Evolutionary conservation across 2,113 vertebrate genomes (phyloP).

Genomic region (Rhea americana): DNA sequence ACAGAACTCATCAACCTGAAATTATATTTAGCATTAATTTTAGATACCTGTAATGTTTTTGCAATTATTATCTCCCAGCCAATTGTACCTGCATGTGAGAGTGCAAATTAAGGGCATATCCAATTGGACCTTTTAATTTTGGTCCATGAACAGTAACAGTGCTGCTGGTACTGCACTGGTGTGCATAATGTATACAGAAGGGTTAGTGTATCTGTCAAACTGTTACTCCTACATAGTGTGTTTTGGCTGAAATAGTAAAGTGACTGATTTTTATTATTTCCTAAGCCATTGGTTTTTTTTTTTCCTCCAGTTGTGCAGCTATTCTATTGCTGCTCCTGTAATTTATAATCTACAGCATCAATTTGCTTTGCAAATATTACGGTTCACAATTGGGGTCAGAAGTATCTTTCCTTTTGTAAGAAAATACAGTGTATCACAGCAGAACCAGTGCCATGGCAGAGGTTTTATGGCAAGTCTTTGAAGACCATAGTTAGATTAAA

Average conservation of each 20-base stretch:
- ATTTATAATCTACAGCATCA: not conserved
- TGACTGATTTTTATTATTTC: not conserved
- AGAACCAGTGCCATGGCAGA: not conserved
- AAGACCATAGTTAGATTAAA: not conserved
- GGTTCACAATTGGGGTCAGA: not conserved
- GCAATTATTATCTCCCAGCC: not conserved
- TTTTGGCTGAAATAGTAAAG: not conserved
- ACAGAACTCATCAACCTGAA: not conserved
- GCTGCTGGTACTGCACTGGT: not conserved
- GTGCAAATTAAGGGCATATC: not conserved
- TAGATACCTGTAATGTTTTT: not conserved
- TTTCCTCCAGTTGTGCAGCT: not conserved
- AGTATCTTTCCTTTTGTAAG: not conserved
- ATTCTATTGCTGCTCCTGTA: not conserved
- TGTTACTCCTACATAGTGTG: not conserved
- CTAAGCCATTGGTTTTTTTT: not conserved
- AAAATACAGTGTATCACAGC: not conserved
- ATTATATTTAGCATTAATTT: not conserved
- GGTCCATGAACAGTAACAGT: not conserved
- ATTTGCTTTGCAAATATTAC: not conserved
- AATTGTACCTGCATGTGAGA: fast-evolving
- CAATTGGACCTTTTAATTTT: not conserved
- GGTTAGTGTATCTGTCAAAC: not conserved
- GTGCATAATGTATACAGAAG: fast-evolving
- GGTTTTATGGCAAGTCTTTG: not conserved